These are phyloP conservation scores for Bombus impatiens DNA, from an alignment of 1,140 invertebrate genomes.

Conservation along the genomic window DNA sequence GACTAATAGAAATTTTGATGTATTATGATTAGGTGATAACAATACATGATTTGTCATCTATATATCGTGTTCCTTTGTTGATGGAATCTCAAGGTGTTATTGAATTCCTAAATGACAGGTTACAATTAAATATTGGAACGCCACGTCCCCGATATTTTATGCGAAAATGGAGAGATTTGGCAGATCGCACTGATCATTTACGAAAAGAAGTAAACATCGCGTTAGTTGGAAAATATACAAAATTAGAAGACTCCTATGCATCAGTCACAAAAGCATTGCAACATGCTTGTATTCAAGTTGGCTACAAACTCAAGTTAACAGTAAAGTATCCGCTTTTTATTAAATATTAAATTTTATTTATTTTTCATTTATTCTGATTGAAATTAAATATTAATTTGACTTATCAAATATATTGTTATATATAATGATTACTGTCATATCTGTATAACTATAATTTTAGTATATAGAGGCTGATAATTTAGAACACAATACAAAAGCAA, in stretches of 20 bases:
- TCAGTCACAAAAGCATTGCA: slow-evolving; percentile 97
- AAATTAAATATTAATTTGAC: too few species aligned
- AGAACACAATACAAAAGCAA: slow-evolving; percentile 88
- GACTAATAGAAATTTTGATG: neutral
- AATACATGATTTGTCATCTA: slow-evolving; percentile 96
- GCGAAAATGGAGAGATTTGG: slow-evolving; percentile 95
- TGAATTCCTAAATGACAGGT: slow-evolving; percentile 91
- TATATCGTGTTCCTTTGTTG: slow-evolving; percentile 97
- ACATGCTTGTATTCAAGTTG: slow-evolving; percentile 93
- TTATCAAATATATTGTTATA: too few species aligned
- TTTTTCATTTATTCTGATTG: too few species aligned
- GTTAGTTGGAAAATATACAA: slow-evolving; percentile 99
- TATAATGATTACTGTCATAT: slow-evolving; percentile 13
- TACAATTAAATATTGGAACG: slow-evolving; percentile 89
- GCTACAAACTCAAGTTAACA: slow-evolving; percentile 92
- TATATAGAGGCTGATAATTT: slow-evolving; percentile 96
- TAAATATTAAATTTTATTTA: neutral
- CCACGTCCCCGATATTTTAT: slow-evolving; percentile 89
- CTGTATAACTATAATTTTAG: slow-evolving; percentile 77
- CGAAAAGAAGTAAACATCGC: slow-evolving; percentile 94
- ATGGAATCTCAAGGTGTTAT: slow-evolving; percentile 96
- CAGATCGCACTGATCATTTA: slow-evolving; percentile 91
- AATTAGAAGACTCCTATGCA: slow-evolving; percentile 97
- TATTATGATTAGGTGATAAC: slow-evolving; percentile 90
- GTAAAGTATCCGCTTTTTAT: slow-evolving; percentile 75